Conservation (phyloP, 2,888 invertebrate genomes). For the Pseudococcus longispinus region DNA sequence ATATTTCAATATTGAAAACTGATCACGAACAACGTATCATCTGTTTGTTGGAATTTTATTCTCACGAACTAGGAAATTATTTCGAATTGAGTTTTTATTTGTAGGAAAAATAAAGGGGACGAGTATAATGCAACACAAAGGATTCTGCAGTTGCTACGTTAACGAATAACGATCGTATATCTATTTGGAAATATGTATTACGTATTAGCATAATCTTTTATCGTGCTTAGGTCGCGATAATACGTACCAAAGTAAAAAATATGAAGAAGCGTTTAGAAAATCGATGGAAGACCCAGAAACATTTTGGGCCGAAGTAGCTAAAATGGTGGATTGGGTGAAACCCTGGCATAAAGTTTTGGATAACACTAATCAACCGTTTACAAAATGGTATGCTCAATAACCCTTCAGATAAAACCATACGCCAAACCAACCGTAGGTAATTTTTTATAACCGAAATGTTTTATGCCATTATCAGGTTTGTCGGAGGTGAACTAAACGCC, state of each 20-base stretch:
- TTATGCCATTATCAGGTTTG: constrained; percentile 70
- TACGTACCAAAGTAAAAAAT: constrained; percentile 63
- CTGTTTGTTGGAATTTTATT: constrained; percentile 30
- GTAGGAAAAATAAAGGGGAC: not conserved
- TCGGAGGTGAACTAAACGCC: constrained; percentile 89
- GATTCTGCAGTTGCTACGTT: not conserved
- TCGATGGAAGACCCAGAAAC: constrained; percentile 80
- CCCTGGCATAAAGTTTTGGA: constrained; percentile 86
- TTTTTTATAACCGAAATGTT: not conserved
- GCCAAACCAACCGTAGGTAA: not conserved
- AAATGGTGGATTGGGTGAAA: constrained; percentile 79
- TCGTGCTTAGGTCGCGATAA: not conserved
- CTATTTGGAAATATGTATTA: not conserved
- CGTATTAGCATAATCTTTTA: not conserved
- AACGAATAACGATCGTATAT: not conserved
- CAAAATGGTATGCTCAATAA: constrained; percentile 75
- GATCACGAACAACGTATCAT: constrained; percentile 14
- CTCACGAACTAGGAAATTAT: not conserved
- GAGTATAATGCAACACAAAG: not conserved
- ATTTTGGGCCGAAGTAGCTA: constrained; percentile 85
- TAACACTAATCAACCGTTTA: constrained; percentile 82
- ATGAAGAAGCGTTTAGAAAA: constrained; percentile 71
- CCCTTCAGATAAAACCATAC: not conserved
- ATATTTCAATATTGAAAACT: constrained; percentile 8
- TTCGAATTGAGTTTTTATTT: not conserved